Evolutionary conservation across 2,888 invertebrate species (phyloP).

Genomic region (Tridacna gigas): DNA sequence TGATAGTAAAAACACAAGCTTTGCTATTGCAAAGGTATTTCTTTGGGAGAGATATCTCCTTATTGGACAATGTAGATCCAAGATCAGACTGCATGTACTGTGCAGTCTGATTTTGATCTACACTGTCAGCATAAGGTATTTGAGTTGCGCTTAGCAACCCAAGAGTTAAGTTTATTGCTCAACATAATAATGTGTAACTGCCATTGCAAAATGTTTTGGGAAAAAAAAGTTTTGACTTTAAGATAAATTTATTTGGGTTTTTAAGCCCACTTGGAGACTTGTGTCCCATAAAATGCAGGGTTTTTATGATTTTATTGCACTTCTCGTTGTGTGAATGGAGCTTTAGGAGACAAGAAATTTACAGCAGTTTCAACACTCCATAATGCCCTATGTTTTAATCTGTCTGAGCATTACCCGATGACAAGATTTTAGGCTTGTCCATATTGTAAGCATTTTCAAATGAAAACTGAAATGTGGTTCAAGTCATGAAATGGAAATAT

Average conservation of each 20-base stretch:
- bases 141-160: no score
- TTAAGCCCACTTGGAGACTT: slow-evolving; percentile 12
- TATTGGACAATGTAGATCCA: no score
- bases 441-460: background rate
- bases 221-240: slow-evolving; percentile 1
- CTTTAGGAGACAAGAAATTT: background rate
- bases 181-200: no score
- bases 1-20: no score
- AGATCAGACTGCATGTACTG: no score
- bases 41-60: no score
- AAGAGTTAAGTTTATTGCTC: no score
- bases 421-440: background rate
- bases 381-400: background rate
- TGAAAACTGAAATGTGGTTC: background rate
- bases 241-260: slow-evolving; percentile 27
- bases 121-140: no score
- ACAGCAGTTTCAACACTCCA: background rate
- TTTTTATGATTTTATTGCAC: slow-evolving; percentile 26
- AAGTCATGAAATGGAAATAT: background rate
- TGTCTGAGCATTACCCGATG: no score
- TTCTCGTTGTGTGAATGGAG: slow-evolving; percentile 11
- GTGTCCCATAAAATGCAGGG: slow-evolving; percentile 23
- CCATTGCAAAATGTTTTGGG: background rate
- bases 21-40: no score
- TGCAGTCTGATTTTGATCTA: no score